Evolutionary conservation across 64 coral and sea anemone genomes (phyloP).

Genomic region (Dendrophyllia cribrosa): DNA sequence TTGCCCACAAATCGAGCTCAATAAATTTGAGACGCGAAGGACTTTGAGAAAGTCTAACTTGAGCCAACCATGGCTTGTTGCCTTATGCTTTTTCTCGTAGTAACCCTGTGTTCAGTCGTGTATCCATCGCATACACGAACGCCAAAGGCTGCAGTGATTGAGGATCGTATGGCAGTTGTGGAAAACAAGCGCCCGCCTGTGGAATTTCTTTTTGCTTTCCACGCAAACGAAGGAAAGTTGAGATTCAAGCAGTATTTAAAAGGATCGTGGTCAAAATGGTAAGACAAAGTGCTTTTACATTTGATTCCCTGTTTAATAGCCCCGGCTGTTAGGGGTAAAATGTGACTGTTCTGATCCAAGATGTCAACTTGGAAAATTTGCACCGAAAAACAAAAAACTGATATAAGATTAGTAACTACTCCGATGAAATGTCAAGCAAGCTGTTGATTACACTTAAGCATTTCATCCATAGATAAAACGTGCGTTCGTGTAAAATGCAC

Average conservation of each 20-base stretch:
- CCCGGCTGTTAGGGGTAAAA: no score
- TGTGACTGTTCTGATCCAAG: no score
- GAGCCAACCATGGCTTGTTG: background rate
- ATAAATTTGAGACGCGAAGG: no score
- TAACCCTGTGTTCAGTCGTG: background rate
- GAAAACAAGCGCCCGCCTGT: constrained; percentile 47
- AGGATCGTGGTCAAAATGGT: constrained; percentile 74
- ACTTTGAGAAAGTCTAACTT: no score
- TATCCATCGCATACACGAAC: background rate
- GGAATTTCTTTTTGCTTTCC: constrained; percentile 69
- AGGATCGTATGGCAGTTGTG: constrained; percentile 80
- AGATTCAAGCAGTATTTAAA: constrained; percentile 60
- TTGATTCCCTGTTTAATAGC: background rate
- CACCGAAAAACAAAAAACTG: no score
- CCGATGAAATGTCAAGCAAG: no score
- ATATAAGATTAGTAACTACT: no score
- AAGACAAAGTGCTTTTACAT: constrained; percentile 9
- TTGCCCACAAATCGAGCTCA: no score
- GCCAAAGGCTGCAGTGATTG: constrained; percentile 1
- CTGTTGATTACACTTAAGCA: no score
- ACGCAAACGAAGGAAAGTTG: constrained; percentile 64
- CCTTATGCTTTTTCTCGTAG: background rate
- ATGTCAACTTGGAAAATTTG: no score
- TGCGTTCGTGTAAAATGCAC: no score
- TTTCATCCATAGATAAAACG: no score